phyloP scores from a whole-genome alignment of 2,888 invertebrate genomes.

The Drosophila putrida region DNA sequence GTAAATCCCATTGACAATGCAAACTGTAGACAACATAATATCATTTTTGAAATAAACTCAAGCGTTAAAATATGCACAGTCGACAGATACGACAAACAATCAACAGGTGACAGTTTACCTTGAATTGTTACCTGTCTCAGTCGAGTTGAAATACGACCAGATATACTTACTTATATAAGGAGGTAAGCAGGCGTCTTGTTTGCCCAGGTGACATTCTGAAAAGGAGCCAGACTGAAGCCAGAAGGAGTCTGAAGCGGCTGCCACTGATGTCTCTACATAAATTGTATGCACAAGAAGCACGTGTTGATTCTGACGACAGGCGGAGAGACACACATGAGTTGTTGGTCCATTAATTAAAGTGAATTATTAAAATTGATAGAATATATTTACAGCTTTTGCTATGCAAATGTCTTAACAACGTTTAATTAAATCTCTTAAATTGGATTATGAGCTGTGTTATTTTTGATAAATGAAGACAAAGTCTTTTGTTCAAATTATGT shows the following conservation, averaged over 20 bases:
- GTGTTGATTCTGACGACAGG: conserved; percentile 34
- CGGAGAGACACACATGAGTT: conserved; percentile 24
- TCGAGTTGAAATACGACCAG: conserved; percentile 37
- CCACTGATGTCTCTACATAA: conserved; percentile 27
- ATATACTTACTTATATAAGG: conserved; percentile 7
- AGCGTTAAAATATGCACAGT: conserved; percentile 60
- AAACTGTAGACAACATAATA: conserved; percentile 17
- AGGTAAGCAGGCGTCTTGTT: conserved; percentile 23
- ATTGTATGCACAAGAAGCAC: conserved; percentile 38
- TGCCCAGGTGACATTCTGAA: conserved; percentile 17
- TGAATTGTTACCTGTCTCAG: conserved; percentile 29
- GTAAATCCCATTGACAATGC: conserved; percentile 26
- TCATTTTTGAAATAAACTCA: conserved; percentile 41
- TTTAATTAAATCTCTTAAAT: conserved; percentile 44
- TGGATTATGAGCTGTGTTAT: conserved; percentile 32
- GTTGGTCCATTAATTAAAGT: conserved; percentile 51
- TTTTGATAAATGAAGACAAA: conserved; percentile 28
- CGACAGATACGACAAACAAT: conserved; percentile 59
- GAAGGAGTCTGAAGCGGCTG: conserved; percentile 17
- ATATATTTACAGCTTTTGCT: conserved; percentile 17
- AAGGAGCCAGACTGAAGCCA: conserved; percentile 14
- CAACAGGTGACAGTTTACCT: conserved; percentile 67
- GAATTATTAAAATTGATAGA: conserved; percentile 45
- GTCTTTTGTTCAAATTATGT: conserved; percentile 5
- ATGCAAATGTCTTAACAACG: conserved; percentile 27